Base-by-base conservation (phyloP, 2,888 invertebrate genomes). In the Agrochola litura region DNA sequence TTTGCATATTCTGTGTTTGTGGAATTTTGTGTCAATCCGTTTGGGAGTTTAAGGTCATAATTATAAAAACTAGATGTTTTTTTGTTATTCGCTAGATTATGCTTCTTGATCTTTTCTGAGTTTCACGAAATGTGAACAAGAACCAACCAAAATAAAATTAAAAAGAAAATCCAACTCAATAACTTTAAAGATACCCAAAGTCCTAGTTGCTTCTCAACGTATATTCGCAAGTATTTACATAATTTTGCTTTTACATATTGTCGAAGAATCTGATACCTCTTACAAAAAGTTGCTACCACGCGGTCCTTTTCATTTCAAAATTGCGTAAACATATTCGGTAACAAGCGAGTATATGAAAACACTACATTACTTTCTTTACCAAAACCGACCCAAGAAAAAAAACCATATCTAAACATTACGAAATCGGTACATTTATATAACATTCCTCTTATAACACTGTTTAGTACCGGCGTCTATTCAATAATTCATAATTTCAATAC, bases 401-500 rank as follows among this genome's bases (percentile, higher is more conserved):
- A 0, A 0, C 30, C n/a, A n/a, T 2, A 52, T 19, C 22, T 54
- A 82, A 72, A 52, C 66, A 82, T 82, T 76, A 76, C 41, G 52
- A 85, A 84, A 85, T 78, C 85, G 70, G 37, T 71, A 85, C 79
- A 82, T 86, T 84, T 76, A 87, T 82, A 86, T 84, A 75, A 73
- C 88, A 92, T 92, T 90, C 90, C 83, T 82, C 77, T 69, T 77
- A 77, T 86, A 89, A 88, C 85, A 89, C 83, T 87, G 85, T 89
- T 87, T 91, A 90, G 88, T 88, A 88, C 86, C 67, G 82, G 89
- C 89, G 88, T 90, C 93, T 94, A 91, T 92, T 95, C 93, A 94
- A 95, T 95, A 95, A 95, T 95, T 95, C 95, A 95, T 95, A 88
- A 93, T 91, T 91, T 89, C 89, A 87, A 92, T 90, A 94, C 94